Evolutionary conservation across 2,797 vertebrate species (phyloP).

Genomic region (Xyrichtys novacula): DNA sequence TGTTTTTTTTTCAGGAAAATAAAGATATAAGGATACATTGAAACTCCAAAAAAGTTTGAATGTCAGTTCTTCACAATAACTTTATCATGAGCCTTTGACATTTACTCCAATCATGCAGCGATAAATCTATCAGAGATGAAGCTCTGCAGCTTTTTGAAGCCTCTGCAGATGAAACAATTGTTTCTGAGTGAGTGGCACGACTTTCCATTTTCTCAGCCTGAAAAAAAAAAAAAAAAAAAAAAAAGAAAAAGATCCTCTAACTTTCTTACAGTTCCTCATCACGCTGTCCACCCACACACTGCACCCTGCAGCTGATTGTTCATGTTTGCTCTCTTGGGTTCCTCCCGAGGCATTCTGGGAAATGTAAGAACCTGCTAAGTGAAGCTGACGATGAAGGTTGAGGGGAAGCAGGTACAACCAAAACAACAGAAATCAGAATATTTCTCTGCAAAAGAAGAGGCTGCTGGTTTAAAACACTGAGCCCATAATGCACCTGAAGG

Average conservation of each 20-base stretch:
- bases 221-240: constrained; percentile 8
- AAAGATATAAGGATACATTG: not conserved
- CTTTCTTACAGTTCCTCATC: constrained; percentile 15
- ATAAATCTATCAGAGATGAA: constrained; percentile 1
- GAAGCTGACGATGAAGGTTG: constrained; percentile 28
- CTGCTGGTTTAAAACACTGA: not conserved
- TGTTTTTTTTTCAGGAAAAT: not conserved
- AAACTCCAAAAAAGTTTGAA: not conserved
- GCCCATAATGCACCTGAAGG: constrained; percentile 23
- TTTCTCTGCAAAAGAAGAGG: not conserved
- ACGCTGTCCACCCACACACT: constrained; percentile 37
- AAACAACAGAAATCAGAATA: not conserved
- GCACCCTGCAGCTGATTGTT: constrained; percentile 29
- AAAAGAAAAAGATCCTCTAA: not conserved
- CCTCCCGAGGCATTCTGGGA: constrained; percentile 41
- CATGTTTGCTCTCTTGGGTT: constrained; percentile 12
- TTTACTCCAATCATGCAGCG: not conserved
- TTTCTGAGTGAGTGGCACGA: constrained; percentile 8
- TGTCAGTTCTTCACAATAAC: not conserved
- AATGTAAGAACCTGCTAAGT: constrained; percentile 13
- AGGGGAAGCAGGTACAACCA: constrained; percentile 2
- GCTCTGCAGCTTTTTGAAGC: not conserved
- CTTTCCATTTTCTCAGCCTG: constrained; percentile 6
- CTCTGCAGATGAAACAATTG: not conserved
- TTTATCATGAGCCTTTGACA: not conserved